Percentiles rank a stretch among this genome's conserved stretches.
These are phyloP conservation scores for Cepphus grylle DNA, from an alignment of 2,113 vertebrate genomes.

Conservation along the genomic window DNA sequence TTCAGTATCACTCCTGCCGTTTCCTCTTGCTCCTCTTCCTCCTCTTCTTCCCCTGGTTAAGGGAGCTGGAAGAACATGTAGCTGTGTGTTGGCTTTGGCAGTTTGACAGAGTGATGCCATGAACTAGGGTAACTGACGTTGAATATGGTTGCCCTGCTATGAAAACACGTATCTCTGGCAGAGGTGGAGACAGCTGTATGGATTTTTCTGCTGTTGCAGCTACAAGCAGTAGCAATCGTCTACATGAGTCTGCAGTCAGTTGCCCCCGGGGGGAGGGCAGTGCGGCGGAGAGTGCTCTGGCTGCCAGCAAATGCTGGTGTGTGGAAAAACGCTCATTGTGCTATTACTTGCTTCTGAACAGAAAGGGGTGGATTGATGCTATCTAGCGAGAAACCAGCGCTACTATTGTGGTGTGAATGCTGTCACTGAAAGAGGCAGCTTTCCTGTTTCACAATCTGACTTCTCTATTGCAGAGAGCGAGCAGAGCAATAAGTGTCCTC, in stretches of 20 bases:
- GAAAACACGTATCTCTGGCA: neutral
- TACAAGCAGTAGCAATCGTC: neutral
- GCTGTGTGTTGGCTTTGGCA: neutral
- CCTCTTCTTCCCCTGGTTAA: neutral
- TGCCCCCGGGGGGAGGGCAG: neutral
- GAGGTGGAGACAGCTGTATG: neutral
- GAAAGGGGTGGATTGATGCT: neutral
- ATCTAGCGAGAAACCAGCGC: neutral
- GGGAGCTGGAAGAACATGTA: neutral
- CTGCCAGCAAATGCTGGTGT: neutral
- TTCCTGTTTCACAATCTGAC: neutral
- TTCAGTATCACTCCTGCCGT: neutral
- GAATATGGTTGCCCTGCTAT: neutral
- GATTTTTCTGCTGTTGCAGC: neutral
- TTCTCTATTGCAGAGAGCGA: neutral
- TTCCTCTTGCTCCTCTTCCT: neutral
- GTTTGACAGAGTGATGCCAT: neutral
- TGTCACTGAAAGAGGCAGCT: neutral
- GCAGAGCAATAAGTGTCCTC: neutral
- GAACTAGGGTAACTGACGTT: neutral
- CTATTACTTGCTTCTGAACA: neutral
- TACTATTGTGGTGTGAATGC: neutral
- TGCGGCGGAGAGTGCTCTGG: accelerated
- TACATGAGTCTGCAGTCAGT: neutral
- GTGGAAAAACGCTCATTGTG: neutral